These are phyloP conservation scores for Octodon degus DNA, from an alignment of 2,113 vertebrate genomes.

Conservation along the genomic window DNA sequence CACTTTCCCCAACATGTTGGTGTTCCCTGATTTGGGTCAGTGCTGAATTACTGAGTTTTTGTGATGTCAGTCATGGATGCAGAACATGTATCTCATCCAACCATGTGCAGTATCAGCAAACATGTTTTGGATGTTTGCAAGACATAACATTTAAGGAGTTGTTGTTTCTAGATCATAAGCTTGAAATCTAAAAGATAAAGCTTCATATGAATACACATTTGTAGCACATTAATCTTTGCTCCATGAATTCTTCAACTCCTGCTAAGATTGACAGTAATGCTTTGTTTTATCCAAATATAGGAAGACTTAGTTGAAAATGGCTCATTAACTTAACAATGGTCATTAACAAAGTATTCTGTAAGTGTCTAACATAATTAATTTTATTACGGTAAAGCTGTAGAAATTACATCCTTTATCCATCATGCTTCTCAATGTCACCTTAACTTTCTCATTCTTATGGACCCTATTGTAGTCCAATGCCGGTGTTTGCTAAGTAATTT, in stretches of 20 bases:
- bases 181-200: not conserved
- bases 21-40: not conserved
- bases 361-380: not conserved
- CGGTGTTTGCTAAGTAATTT: not conserved
- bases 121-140: not conserved
- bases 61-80: not conserved
- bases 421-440: not conserved
- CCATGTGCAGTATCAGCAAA: not conserved
- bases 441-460: not conserved
- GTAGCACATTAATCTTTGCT: not conserved
- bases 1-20: fast-evolving
- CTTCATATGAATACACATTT: not conserved
- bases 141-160: not conserved
- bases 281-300: not conserved
- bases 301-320: not conserved
- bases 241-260: not conserved
- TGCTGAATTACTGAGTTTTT: not conserved
- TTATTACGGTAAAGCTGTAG: not conserved
- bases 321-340: not conserved
- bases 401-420: not conserved
- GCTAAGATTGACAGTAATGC: not conserved
- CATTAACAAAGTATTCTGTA: not conserved
- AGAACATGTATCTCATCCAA: not conserved
- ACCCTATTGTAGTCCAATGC: not conserved
- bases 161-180: not conserved